Conservation (phyloP, 2,797 vertebrate species). For the Balearica regulorum region DNA sequence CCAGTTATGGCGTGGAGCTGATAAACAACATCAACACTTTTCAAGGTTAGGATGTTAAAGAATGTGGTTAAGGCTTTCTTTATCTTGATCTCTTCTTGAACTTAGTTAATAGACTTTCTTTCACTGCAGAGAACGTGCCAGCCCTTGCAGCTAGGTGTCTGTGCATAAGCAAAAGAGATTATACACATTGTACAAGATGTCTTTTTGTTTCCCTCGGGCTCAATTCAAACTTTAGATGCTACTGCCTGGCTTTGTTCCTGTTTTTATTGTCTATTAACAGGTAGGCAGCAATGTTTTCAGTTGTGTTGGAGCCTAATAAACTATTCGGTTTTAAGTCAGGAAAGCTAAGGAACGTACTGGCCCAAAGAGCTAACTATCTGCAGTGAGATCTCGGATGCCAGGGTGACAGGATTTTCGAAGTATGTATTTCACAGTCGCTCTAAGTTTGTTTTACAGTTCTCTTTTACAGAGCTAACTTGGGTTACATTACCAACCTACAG, state of each 20-base stretch:
- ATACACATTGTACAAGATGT: not conserved
- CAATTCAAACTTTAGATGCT: not conserved
- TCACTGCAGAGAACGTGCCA: not conserved
- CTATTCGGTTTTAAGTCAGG: not conserved
- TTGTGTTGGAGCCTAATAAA: not conserved
- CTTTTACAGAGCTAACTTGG: not conserved
- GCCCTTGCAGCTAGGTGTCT: not conserved
- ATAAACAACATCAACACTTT: not conserved
- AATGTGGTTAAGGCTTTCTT: not conserved
- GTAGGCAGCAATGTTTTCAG: not conserved
- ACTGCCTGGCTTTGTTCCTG: not conserved
- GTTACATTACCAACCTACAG: not conserved
- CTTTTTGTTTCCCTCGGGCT: not conserved
- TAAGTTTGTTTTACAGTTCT: not conserved
- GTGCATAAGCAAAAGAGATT: not conserved
- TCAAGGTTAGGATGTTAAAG: not conserved
- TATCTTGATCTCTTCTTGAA: not conserved
- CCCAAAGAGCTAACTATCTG: not conserved
- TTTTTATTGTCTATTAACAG: not conserved
- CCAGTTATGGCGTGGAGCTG: not conserved
- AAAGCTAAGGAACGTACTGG: not conserved
- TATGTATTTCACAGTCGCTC: not conserved
- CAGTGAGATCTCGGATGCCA: not conserved
- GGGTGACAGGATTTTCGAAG: not conserved
- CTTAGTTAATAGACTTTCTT: not conserved